These are phyloP conservation scores for Trachymyrmex septentrionalis DNA, from an alignment of 1,140 invertebrate genomes.

Conservation along the genomic window DNA sequence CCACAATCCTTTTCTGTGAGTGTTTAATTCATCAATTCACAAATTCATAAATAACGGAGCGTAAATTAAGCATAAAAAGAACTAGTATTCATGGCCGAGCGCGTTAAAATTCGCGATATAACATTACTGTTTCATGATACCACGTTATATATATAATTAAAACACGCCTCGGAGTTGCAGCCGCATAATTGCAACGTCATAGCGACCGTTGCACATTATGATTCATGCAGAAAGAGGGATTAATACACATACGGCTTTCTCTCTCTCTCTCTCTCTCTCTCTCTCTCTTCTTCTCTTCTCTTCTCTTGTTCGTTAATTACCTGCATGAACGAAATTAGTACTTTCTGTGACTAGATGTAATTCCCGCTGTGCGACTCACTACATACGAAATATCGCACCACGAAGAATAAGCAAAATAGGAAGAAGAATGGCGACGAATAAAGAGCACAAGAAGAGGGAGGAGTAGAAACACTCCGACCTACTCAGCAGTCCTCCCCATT, in stretches of 20 bases:
- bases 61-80: conserved; percentile 38
- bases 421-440: background rate
- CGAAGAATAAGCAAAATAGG: conserved; percentile 20
- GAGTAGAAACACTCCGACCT: conserved; percentile 32
- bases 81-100: background rate
- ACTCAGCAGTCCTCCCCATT: conserved; percentile 44
- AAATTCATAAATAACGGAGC: conserved; percentile 28
- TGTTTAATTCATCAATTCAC: conserved; percentile 28
- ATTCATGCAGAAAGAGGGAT: conserved; percentile 11
- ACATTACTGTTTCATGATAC: conserved; percentile 49
- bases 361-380: conserved; percentile 8
- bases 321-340: conserved; percentile 42
- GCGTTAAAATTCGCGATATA: conserved; percentile 57
- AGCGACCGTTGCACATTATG: conserved; percentile 40
- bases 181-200: conserved; percentile 53
- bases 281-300: background rate
- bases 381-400: conserved; percentile 17
- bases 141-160: conserved; percentile 58
- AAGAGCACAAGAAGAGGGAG: background rate
- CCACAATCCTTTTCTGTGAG: background rate
- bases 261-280: background rate
- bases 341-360: conserved; percentile 34
- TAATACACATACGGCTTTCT: conserved; percentile 31
- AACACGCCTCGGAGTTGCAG: conserved; percentile 52
- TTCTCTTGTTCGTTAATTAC: conserved; percentile 35